phyloP scores from a whole-genome alignment of 2,888 invertebrate species.

The Phania funesta region DNA sequence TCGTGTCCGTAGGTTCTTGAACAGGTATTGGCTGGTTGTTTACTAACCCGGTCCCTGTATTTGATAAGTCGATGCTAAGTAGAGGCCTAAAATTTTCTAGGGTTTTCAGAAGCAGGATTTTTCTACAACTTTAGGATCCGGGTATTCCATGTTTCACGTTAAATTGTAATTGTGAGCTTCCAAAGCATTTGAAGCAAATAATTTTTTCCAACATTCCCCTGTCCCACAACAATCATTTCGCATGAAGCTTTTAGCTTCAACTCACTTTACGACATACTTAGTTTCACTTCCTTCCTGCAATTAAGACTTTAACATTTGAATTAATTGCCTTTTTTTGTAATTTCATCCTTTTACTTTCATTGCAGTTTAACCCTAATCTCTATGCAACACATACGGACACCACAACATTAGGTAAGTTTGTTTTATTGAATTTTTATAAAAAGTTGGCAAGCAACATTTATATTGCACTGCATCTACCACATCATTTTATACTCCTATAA shows the following conservation, averaged over 20 bases:
- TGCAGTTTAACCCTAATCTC: conserved; percentile 58
- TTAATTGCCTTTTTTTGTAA: conserved; percentile 35
- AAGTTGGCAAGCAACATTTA: not conserved
- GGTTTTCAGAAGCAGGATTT: too few species aligned
- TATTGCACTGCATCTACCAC: not conserved
- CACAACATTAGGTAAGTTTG: conserved; percentile 63
- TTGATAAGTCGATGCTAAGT: too few species aligned
- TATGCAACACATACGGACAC: conserved; percentile 66
- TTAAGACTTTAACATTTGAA: conserved; percentile 12
- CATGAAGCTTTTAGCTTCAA: not conserved
- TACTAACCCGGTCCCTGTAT: too few species aligned
- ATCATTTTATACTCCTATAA: not conserved
- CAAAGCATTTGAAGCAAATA: too few species aligned
- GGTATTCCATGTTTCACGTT: too few species aligned
- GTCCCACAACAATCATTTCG: not conserved
- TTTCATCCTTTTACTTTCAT: conserved; percentile 53
- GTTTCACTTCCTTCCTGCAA: conserved; percentile 42
- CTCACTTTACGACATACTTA: not conserved
- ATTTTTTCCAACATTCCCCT: too few species aligned
- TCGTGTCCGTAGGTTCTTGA: too few species aligned
- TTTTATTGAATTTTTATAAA: not conserved
- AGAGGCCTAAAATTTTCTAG: too few species aligned
- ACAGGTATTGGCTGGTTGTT: too few species aligned
- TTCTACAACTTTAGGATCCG: too few species aligned
- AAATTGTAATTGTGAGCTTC: too few species aligned